These are phyloP conservation scores for Cryptocephalus primarius DNA, from an alignment of 2,888 invertebrate species.

Conservation along the genomic window DNA sequence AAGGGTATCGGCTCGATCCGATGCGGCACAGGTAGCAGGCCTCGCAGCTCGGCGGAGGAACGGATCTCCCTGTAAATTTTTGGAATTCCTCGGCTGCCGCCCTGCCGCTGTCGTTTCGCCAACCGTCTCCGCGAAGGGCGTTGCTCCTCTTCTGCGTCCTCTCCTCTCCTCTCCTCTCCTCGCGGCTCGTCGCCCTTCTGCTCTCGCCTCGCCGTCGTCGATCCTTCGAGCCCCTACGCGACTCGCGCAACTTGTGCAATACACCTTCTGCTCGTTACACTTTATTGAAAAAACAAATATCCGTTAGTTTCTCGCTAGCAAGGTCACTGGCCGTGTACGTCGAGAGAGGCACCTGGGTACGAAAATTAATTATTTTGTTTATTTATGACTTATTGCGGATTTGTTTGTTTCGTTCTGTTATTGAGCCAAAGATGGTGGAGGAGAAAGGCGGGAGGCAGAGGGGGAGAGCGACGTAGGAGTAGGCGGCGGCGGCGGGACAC, in stretches of 20 bases:
- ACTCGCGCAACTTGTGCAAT: constrained; percentile 5
- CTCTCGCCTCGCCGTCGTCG: too few species aligned
- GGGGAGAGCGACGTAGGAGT: neutral
- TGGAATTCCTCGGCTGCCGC: neutral
- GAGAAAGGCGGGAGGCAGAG: neutral
- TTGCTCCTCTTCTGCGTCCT: too few species aligned
- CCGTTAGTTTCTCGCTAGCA: constrained; percentile 2
- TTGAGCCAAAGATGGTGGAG: constrained; percentile 3
- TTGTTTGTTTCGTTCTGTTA: constrained; percentile 10
- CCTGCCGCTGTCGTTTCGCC: neutral
- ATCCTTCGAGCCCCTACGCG: neutral
- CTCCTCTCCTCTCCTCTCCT: too few species aligned
- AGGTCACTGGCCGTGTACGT: constrained; percentile 7
- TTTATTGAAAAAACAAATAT: constrained; percentile 5
- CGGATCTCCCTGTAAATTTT: neutral
- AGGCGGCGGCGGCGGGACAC: constrained; percentile 2
- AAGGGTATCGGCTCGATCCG: too few species aligned
- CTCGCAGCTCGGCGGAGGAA: too few species aligned
- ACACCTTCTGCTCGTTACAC: constrained; percentile 2
- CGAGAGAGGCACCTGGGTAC: constrained; percentile 9
- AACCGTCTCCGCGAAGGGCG: too few species aligned
- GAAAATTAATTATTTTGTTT: constrained; percentile 10
- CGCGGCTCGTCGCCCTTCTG: too few species aligned
- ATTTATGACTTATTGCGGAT: constrained; percentile 6
- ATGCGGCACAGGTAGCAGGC: too few species aligned